These are phyloP conservation scores for Matsumurasca onukii DNA, from an alignment of 1,140 invertebrate genomes.

Conservation along the genomic window DNA sequence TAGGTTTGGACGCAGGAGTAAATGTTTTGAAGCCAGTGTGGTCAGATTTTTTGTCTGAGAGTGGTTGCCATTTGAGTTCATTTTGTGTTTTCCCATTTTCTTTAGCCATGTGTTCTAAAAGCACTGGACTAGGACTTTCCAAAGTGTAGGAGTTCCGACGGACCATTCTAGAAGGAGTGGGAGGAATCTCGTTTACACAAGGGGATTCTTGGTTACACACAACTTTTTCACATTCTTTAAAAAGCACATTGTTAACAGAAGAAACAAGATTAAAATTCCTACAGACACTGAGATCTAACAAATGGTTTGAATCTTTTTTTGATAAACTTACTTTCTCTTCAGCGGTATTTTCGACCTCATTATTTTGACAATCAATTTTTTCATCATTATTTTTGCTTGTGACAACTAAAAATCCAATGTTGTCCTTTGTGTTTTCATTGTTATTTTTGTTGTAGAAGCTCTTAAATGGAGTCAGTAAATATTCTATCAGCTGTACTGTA, in stretches of 20 bases:
- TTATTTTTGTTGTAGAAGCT: not conserved
- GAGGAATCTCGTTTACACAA: not conserved
- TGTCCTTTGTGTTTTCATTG: not conserved
- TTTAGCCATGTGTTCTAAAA: conserved; percentile 15
- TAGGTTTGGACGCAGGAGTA: not conserved
- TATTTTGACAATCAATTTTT: not conserved
- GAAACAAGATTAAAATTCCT: not conserved
- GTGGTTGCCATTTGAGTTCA: conserved; percentile 11
- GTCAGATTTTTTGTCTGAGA: not conserved
- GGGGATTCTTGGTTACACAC: not conserved
- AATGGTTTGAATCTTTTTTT: not conserved
- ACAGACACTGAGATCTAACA: conserved; percentile 10
- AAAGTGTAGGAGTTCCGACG: conserved; percentile 12
- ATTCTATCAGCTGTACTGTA: not conserved
- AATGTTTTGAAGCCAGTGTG: conserved; percentile 4
- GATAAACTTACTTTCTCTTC: not conserved
- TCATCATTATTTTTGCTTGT: no score
- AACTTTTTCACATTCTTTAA: not conserved
- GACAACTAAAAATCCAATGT: not conserved
- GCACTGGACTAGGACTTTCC: conserved; percentile 15
- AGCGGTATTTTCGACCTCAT: not conserved
- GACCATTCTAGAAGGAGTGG: not conserved
- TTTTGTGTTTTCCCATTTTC: no score
- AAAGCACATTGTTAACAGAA: not conserved
- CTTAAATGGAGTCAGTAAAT: no score